A percentile compares a stretch with the other conserved stretches of the same genome.
Evolutionary conservation across 2,797 vertebrate genomes (phyloP).

Genomic region (Craterocephalus amniculus): DNA sequence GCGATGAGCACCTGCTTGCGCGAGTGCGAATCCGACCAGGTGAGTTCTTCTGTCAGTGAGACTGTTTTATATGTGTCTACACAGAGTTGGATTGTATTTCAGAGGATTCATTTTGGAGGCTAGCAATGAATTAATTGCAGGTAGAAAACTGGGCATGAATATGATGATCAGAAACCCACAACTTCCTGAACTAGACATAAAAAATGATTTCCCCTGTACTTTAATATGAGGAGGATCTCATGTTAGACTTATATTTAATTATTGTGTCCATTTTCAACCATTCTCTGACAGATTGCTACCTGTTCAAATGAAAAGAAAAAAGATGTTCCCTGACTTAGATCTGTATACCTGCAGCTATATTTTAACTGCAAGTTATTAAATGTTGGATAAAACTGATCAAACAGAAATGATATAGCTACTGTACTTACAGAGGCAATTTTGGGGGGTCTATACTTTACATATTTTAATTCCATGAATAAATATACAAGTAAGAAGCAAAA

Average conservation of each 20-base stretch:
- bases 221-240: not conserved
- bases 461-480: not conserved
- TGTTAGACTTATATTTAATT: not conserved
- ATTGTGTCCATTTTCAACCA: not conserved
- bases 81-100: not conserved
- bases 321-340: not conserved
- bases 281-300: not conserved
- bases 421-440: no score
- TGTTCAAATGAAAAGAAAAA: not conserved
- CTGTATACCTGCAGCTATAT: not conserved
- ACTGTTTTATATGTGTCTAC: no score
- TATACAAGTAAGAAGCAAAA: not conserved
- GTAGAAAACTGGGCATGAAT: not conserved
- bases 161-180: no score
- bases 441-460: not conserved
- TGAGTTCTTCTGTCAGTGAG: conserved; percentile 76
- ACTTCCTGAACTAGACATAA: no score
- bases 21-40: conserved; percentile 95
- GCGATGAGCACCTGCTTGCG: conserved; percentile 98
- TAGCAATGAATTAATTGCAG: not conserved
- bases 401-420: not conserved
- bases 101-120: not conserved
- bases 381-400: not conserved
- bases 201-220: not conserved
- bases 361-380: not conserved